Evolutionary conservation across 1,140 invertebrate genomes (phyloP).

Genomic region (Ceratitis capitata): DNA sequence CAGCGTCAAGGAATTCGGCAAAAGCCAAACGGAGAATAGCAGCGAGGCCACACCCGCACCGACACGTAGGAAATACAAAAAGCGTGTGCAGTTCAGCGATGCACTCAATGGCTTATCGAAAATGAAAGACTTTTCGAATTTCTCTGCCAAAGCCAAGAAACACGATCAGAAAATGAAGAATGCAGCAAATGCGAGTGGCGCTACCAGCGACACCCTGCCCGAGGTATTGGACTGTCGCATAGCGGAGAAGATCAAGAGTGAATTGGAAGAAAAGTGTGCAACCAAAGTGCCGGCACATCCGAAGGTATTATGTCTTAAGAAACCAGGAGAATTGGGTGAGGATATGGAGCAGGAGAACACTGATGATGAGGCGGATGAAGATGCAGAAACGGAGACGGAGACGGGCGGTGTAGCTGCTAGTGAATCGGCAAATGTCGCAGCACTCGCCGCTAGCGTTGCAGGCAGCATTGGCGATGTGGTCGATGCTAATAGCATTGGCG

Average conservation of each 20-base stretch:
- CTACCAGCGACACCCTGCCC: constrained; percentile 48
- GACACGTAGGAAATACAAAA: constrained; percentile 61
- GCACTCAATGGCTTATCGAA: constrained; percentile 55
- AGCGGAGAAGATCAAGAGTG: constrained; percentile 64
- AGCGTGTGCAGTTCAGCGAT: constrained; percentile 63
- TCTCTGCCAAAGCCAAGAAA: constrained; percentile 44
- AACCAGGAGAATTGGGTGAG: constrained; percentile 46
- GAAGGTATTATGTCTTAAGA: constrained; percentile 59
- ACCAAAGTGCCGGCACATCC: constrained; percentile 53
- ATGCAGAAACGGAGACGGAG: constrained; percentile 26
- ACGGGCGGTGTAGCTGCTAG: neutral
- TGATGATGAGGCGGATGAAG: constrained; percentile 46
- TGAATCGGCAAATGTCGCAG: neutral
- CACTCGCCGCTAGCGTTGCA: neutral
- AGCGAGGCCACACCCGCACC: constrained; percentile 48
- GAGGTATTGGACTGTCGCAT: constrained; percentile 64
- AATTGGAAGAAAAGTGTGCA: constrained; percentile 56
- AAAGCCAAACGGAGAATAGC: constrained; percentile 50
- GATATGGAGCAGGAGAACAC: neutral
- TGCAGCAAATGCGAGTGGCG: neutral
- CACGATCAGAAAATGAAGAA: constrained; percentile 42
- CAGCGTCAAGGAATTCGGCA: constrained; percentile 60
- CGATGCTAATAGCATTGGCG: constrained; percentile 39
- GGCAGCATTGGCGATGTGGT: constrained; percentile 30
- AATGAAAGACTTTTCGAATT: constrained; percentile 45